phyloP scores from a whole-genome alignment of 2,888 invertebrate species.

The Eupithecia dodoneata region DNA sequence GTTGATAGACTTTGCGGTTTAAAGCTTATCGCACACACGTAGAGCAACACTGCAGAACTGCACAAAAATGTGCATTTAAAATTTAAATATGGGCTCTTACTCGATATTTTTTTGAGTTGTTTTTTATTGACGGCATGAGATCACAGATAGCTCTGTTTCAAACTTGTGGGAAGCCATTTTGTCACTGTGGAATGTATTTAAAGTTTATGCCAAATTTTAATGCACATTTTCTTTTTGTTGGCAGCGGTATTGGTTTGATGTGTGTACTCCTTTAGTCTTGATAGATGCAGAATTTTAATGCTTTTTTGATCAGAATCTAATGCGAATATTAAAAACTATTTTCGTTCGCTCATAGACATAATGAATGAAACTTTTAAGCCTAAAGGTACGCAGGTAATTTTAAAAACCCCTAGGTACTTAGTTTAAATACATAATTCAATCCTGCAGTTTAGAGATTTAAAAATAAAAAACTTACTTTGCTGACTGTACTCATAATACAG shows the following conservation, averaged over 20 bases:
- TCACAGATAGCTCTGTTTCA: too few relatives aligned
- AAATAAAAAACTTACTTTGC: neutral
- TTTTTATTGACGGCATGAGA: too few relatives aligned
- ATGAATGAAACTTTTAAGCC: neutral
- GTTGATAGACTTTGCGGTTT: neutral
- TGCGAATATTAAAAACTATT: neutral
- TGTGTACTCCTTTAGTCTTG: neutral
- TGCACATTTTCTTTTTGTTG: too few relatives aligned
- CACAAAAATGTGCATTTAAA: too few relatives aligned
- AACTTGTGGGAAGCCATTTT: too few relatives aligned
- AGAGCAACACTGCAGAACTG: too few relatives aligned
- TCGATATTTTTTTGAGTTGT: too few relatives aligned
- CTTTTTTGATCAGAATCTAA: neutral
- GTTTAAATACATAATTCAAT: neutral
- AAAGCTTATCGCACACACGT: too few relatives aligned
- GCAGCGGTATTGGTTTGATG: too few relatives aligned
- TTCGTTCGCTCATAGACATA: neutral
- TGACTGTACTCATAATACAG: neutral
- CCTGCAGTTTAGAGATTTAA: neutral
- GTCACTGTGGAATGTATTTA: too few relatives aligned
- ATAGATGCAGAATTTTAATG: neutral
- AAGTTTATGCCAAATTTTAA: too few relatives aligned
- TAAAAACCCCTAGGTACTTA: neutral
- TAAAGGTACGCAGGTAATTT: neutral
- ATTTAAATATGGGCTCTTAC: too few relatives aligned